Base-by-base conservation (phyloP, 2,888 invertebrate species). In the Ormyrus rosae region DNA sequence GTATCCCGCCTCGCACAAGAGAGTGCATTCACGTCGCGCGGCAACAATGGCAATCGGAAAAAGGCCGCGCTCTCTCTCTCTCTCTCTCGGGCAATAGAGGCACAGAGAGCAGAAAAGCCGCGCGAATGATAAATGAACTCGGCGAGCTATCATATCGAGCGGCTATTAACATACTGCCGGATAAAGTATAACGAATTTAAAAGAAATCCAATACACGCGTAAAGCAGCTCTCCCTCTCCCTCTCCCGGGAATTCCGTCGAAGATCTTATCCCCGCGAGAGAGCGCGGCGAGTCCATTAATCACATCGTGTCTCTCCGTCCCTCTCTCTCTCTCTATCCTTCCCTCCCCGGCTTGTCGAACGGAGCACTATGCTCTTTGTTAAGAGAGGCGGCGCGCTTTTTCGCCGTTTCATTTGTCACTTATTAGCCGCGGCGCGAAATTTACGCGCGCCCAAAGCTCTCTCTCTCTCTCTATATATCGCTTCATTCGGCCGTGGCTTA, bases 91-190 rank as follows among this genome's bases (percentile, higher is more conserved):
- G 34, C 34, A 4, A 34, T 3, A 34, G 79, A 83, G 68, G 65
- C 69, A 19, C 69, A 19, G 83, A 82, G 83, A 86, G 46, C 56
- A 82, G 83, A 86, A 6, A 13, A 9, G 19, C 19, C 19, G 19
- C 19, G 58, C 67, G 5, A 56, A 88, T 90, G 90, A 90, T 90
- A 89, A 90, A 90, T 90, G 90, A 89, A 90, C 86, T 88, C 86
- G 87, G 87, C 87, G 88, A 87, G 88, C 87, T 87, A 89, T 88
- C 88, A 87, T 89, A 89, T 90, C 89, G 89, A 84, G 84, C 60
- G 85, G 88, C 89, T 89, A 90, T 90, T 90, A 90, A 90, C 90
- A 90, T 89, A 90, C 87, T 87, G 86, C 88, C 87, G 89, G 89
- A 88, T 89, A 89, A 74, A 75, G 72, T 79, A 80, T 78, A 80